phyloP scores from a whole-genome alignment of 2,113 vertebrate species.

The Laticauda colubrina region DNA sequence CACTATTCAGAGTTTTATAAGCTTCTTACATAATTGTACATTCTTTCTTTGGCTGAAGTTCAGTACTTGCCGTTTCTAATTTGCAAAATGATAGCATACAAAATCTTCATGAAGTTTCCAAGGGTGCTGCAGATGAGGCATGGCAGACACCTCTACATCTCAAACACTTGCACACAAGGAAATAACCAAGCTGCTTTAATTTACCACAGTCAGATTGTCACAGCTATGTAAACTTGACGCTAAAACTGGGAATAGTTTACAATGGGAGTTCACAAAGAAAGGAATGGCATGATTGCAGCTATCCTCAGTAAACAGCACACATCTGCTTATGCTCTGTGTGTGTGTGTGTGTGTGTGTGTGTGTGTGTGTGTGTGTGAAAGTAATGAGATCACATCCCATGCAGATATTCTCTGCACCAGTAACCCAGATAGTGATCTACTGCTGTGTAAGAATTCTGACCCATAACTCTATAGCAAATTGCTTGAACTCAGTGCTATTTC shows the following conservation, averaged over 20 bases:
- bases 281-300: background rate
- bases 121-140: background rate
- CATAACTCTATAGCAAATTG: background rate
- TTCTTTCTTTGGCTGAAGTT: background rate
- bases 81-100: background rate
- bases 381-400: constrained; percentile 17
- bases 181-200: constrained; percentile 1
- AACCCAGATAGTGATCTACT: constrained; percentile 1
- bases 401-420: constrained; percentile 8
- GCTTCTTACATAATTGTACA: background rate
- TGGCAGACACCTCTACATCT: background rate
- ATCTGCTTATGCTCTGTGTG: background rate
- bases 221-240: background rate
- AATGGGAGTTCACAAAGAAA: constrained; percentile 13
- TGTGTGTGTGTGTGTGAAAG: background rate
- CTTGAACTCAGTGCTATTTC: background rate
- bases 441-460: background rate
- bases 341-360: too few species aligned
- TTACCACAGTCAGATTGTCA: background rate
- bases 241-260: constrained; percentile 10
- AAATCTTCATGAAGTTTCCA: background rate
- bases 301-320: constrained; percentile 16
- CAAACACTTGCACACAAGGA: background rate
- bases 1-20: background rate
- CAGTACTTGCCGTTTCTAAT: background rate